Base-by-base conservation (phyloP, 2,113 vertebrate species). In the human (Homo sapiens) region DNA sequence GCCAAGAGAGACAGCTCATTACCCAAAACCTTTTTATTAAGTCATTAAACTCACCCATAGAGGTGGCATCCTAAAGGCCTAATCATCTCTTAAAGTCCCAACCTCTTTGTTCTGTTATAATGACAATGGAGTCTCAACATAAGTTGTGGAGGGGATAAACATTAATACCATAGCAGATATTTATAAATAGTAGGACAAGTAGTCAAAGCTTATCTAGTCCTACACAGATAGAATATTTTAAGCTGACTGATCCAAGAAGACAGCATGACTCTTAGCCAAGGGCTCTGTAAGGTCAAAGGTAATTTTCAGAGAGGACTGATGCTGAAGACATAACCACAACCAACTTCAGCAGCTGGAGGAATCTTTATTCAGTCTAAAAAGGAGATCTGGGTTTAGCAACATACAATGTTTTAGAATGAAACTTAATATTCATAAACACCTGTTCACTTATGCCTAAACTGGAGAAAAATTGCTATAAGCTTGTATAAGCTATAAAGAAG, bases 31-130 rank as follows among this genome's bases (percentile, higher is more conserved):
- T 17, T 22, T 35, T 87, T 72, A 32, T 43, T 64, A 76, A 64
- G 8, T 16, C 20, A 45, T 55, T 32, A 70, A 81, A 68, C 3
- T 17, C 32, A 8, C 38, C 6, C 16, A 23, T 30, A 32, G n/a
- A 16, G 10, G 3, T n/a, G 30, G 6, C 38, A 0, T 8, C 32
- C 8, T 38, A 4, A 57, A 59, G 4, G 3, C 23, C 32, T 35
- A 70, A 6, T 10, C 22, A 48, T 1, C 12, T n/a, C 20, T 23
- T 59, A 75, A 43, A 75, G 27, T 1, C 0, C 17, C 70, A 45
- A 4, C 4, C 20, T 76, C 38, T 88, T 12, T 3, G 17, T 14
- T 22, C 35, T 38, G 43, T 57, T 38, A 40, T 6, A 81, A 40
- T 55, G 27, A 0, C 18, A 57, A 66, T 32, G 23, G 14, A 43